Base-by-base conservation (phyloP, 2,888 invertebrate species). In the Macrostomum cliftonense region DNA sequence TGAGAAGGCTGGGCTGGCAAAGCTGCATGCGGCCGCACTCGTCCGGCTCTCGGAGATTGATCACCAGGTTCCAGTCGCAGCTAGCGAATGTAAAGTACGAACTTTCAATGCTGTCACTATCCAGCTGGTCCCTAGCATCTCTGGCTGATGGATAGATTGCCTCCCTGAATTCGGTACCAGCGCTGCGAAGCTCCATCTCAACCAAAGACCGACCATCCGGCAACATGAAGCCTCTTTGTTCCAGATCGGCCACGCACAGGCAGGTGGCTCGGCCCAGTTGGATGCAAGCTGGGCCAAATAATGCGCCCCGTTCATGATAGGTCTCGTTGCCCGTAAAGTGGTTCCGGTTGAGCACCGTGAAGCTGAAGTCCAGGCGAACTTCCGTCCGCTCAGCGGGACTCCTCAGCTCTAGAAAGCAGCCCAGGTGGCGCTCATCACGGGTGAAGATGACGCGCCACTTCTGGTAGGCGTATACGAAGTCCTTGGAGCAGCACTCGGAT, bases 311-410 rank as follows among this genome's bases (percentile, higher is more conserved):
- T 51, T 82, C 82, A 47, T 79, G 78, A 72, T 81, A 82, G 19
- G 78, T 77, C 67, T 83, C 82, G 69, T 83, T 83, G 60, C 79
- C 78, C 52, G 81, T 81, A 70, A 83, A 83, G 69, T 83, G 83
- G 59, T 82, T 82, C 43, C 81, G 77, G 63, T 82, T 82, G 53
- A 83, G 75, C 45, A 83, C 75, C 7, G 82, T 82, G 68, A 83
- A 82, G 45, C 80, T 78, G 68, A 81, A 83, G 70, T 83, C 83
- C 55, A 82, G 79, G 64, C 79, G 80, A 50, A 81, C 81, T 47
- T 79, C 75, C 73, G 82, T 77, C 51, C 80, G 80, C 56, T 79
- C 78, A 58, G 81, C 79, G 7, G 79, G 78, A 54, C 80, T 80
- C 43, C 80, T 76, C 77, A 83, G 79, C 48, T 81, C 81, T 58